Evolutionary conservation across 2,797 vertebrate genomes (phyloP), one percentile per base, ranked within the genome.

Genomic region (Aulostomus chinensis): DNA sequence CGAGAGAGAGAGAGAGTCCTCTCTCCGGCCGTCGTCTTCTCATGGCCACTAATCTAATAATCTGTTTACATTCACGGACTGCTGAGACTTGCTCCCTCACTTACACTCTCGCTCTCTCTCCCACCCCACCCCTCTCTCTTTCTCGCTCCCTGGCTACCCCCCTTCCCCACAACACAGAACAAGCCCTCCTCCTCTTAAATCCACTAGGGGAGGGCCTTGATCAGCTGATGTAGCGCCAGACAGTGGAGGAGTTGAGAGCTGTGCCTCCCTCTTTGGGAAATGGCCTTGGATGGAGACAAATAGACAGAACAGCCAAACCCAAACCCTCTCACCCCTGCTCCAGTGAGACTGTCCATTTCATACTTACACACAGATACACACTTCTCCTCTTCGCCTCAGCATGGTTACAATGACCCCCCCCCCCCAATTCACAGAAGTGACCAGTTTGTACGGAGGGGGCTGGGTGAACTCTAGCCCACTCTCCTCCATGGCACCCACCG

Each of bases 41-140:
- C 68, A 75, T 68, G 78, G 68, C 80, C 69, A 68, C 75, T 70
- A 88, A 90, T 88, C 77, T 87, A 89, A 81, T 88, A 74, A 91
- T 91, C 87, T 88, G 76, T 90, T 93, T 91, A 91, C 72, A 86
- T 84, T 88, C 84, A 81, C 74, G 73, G 79, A 65, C 86, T 81
- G 67, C 76, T 56, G 74, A 88, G 83, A 86, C 68, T 79, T 78
- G 83, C 74, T 82, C 73, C 81, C 80, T 84, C 73, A 58, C 76
- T 80, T 72, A 51, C 76, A 62, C 77, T 60, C 68, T 60, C 35
- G 16, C 76, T 75, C 68, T 66, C 49, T 24, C 74, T 21, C 63
- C 39, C 56, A 18, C 62, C 29, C 31, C 18, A 45, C 36, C 42
- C 25, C 33, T 17, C 47, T 29, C 34, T n/a, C 57, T 39, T 36